A percentile compares a stretch with the other conserved stretches of the same genome.
Evolutionary conservation across 2,797 vertebrate genomes (phyloP).

Genomic region (Natrix natrix): DNA sequence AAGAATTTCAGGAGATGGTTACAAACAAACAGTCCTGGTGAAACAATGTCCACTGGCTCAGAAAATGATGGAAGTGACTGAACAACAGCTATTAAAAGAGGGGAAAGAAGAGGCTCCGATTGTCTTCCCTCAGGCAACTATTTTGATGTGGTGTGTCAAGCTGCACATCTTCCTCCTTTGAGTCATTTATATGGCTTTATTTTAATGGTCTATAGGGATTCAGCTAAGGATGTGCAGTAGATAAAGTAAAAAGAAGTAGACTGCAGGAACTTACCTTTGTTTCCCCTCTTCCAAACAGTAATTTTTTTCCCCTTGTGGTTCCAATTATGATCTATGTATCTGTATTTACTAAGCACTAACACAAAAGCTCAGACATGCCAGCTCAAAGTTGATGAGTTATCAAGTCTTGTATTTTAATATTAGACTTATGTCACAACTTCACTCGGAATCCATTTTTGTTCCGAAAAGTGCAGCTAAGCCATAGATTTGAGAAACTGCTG

Average conservation of each 20-base stretch:
- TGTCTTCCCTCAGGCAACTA: not conserved
- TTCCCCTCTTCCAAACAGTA: not conserved
- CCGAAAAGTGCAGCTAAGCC: not conserved
- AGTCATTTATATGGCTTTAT: not conserved
- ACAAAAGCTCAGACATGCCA: not conserved
- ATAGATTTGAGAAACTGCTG: not conserved
- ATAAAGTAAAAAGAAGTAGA: not conserved
- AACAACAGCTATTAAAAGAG: not conserved
- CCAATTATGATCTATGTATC: not conserved
- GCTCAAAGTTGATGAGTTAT: not conserved
- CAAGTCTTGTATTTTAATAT: not conserved
- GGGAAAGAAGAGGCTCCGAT: not conserved
- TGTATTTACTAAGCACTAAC: not conserved
- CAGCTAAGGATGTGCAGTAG: not conserved
- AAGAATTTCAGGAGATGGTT: not conserved
- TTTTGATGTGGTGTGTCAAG: not conserved
- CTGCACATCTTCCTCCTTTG: not conserved
- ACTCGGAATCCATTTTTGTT: not conserved
- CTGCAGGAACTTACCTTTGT: not conserved
- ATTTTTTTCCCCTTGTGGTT: not conserved
- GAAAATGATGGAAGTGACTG: not conserved
- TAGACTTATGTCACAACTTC: not conserved
- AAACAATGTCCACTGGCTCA: not conserved
- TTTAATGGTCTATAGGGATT: not conserved
- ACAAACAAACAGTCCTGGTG: not conserved